Evolutionary conservation across 2,797 vertebrate genomes (phyloP), one percentile per base, ranked within the genome.

Genomic region (Myotis daubentonii): DNA sequence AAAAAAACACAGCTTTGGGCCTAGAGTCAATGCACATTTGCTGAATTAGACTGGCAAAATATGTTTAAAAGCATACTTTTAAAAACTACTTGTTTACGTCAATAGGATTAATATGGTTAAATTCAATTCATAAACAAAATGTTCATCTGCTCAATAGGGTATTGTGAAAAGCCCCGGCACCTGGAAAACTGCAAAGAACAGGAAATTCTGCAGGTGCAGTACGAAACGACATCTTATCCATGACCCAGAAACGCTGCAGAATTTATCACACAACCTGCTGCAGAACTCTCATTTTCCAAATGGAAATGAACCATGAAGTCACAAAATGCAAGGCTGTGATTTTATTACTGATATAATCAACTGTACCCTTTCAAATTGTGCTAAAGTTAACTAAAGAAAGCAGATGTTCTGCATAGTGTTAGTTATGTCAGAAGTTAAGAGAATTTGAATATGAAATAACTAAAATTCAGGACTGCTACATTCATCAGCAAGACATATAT

Each of bases 191-290:
- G 81, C 95, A 95, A 80, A 93, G 81, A 95, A 84, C 44, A 94
- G 44, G 76, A 92, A 87, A 87, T 75, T 75, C 75, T 95, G 70
- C 94, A 96, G 91, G 89, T 96, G 81, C 74, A 88, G 44, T 93
- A 89, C 94, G 75, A 95, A 97, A 88, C 79, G 95, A 81, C 47
- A 94, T 87, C 72, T 89, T 76, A 89, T 80, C 89, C 65, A 94
- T 88, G 89, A 97, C 95, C 96, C 93, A 96, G 95, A 97, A 96
- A 92, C 10, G 28, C 82, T 68, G 94, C 70, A 38, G 16, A 79
- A 97, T 41, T 95, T 96, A 84, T 47, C 96, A 95, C 57, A 97
- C 89, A 98, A 62, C 88, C 49, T 76, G 70, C 89, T 41, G 55
- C 0, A 94, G 71, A 55, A 96, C 89, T 82, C 41, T 17, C 23